Evolutionary conservation across 2,797 vertebrate genomes (phyloP), one percentile per base, ranked within the genome.

Genomic region (Psittacula echo): DNA sequence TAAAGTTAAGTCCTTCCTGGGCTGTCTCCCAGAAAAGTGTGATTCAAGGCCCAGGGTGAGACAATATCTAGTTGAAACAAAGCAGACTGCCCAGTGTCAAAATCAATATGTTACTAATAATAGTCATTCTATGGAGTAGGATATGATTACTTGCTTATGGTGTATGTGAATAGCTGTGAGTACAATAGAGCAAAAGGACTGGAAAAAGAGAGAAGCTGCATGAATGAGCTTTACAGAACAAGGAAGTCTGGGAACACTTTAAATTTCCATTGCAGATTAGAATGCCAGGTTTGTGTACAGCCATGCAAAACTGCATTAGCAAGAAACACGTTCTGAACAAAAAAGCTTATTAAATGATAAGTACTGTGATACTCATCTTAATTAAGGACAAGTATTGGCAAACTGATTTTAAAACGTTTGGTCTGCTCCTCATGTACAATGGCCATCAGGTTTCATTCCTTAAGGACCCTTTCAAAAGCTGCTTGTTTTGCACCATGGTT

Each of bases 241-340:
- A 27, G 34, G 50, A 92, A 82, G 44, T 74, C 54, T 7, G 95
- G 71, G 60, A 94, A 84, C 73, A 92, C 73, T 95, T 96, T 95
- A 41, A 87, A 96, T 96, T 97, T 67, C 81, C 88, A 64, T 15
- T 67, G 74, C 81, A 90, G 93, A 81, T 76, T 92, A 96, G 83
- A 82, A 85, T 23, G 5, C 81, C 84, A 88, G 29, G 67, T 83
- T 53, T 89, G 68, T 95, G 89, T 76, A 62, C 24, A 92, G 74
- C 67, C 96, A 96, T 94, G 97, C 96, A 96, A 89, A 73, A 73
- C 18, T 70, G 81, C 89, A 83, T 97, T 96, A 97, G 97, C 89
- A 56, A 47, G 22, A 74, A 62, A 85, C 58, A 79, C 20, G 39
- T 39, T 94, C 61, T 81, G 77, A 73, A 68, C 94, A 56, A 94